These are phyloP conservation scores for Astatotilapia flaviijosephi DNA, from an alignment of 2,113 vertebrate genomes.

Conservation along the genomic window DNA sequence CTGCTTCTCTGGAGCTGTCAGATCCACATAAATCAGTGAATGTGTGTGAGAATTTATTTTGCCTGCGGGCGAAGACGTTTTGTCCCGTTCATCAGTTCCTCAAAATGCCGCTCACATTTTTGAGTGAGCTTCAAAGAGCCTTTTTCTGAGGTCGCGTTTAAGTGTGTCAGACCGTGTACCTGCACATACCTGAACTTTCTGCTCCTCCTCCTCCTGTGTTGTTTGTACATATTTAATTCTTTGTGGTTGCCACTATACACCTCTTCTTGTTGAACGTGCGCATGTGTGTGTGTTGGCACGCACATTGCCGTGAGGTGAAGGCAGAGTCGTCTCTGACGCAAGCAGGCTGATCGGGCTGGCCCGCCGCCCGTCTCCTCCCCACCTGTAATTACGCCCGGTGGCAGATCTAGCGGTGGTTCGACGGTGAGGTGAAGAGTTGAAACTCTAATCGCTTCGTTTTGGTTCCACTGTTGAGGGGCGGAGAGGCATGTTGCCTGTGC, in stretches of 20 bases:
- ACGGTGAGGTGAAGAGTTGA: conserved; percentile 43
- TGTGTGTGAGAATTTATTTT: not conserved
- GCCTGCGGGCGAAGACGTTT: not conserved
- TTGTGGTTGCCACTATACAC: not conserved
- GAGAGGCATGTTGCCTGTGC: not conserved
- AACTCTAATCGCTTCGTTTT: conserved; percentile 19
- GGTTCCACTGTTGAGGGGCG: not conserved
- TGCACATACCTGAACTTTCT: not conserved
- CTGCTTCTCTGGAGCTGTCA: not conserved
- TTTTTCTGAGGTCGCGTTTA: not conserved
- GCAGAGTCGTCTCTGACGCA: conserved; percentile 28
- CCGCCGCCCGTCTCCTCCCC: conserved; percentile 17
- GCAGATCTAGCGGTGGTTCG: conserved; percentile 2
- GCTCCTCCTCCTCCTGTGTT: not conserved
- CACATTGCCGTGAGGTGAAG: not conserved
- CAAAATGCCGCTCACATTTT: not conserved
- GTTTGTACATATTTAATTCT: not conserved
- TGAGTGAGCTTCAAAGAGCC: not conserved
- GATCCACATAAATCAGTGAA: not conserved
- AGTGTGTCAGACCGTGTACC: not conserved
- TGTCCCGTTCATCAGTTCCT: not conserved
- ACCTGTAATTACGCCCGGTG: conserved; percentile 16
- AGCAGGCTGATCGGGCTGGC: not conserved
- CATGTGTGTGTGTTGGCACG: not conserved
- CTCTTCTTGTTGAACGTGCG: not conserved